Evolutionary conservation across 2,113 vertebrate species (phyloP).

Genomic region (Sturnus vulgaris): DNA sequence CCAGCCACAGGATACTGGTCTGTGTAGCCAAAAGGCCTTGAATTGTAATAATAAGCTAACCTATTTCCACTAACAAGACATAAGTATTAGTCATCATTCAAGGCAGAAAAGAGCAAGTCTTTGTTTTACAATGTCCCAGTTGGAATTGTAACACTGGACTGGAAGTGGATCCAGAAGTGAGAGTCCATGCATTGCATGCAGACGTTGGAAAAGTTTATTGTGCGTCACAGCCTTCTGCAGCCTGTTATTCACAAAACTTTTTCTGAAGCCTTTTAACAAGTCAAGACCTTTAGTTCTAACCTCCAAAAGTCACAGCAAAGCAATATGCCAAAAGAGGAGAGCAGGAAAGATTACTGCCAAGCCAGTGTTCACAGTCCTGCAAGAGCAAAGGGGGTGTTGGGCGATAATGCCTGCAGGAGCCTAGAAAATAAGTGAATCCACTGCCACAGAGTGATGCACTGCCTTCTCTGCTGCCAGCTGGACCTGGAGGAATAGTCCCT

Average conservation of each 20-base stretch:
- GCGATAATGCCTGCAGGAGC: not conserved
- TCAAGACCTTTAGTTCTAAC: not conserved
- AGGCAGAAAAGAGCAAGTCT: not conserved
- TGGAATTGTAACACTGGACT: not conserved
- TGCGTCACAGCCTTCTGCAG: not conserved
- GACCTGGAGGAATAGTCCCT: not conserved
- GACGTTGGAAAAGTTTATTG: not conserved
- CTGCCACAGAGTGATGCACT: not conserved
- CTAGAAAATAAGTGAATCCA: not conserved
- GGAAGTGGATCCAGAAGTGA: not conserved
- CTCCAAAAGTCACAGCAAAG: not conserved
- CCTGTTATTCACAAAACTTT: not conserved
- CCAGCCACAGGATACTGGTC: not conserved
- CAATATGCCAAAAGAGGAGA: not conserved
- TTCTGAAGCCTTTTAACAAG: not conserved
- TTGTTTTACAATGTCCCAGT: not conserved
- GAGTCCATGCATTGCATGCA: not conserved
- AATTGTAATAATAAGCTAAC: not conserved
- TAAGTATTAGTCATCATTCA: not conserved
- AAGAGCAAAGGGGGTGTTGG: not conserved
- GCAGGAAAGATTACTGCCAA: not conserved
- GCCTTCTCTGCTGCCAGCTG: not conserved
- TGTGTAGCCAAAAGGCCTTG: not conserved
- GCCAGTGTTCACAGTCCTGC: not conserved
- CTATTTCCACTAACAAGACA: not conserved